A percentile compares a stretch with the other conserved stretches of the same genome.
Evolutionary conservation across 1,140 invertebrate species (phyloP).

Genomic region (Papilio aristodemus): DNA sequence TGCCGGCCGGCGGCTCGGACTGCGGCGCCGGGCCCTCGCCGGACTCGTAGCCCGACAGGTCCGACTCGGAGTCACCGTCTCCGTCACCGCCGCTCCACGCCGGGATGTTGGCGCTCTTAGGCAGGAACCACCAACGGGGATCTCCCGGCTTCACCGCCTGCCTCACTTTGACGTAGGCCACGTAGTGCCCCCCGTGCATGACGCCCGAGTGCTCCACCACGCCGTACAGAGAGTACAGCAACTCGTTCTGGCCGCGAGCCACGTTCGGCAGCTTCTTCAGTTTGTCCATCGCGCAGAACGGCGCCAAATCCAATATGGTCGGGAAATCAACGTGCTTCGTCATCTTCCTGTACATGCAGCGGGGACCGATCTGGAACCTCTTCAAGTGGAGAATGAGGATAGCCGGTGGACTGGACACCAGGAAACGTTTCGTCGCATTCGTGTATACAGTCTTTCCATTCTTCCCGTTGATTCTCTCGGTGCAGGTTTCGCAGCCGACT

Average conservation of each 20-base stretch:
- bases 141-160: constrained; percentile 81
- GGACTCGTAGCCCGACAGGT: constrained; percentile 74
- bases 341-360: constrained; percentile 87
- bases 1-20: constrained; percentile 84
- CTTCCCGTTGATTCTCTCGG: constrained; percentile 84
- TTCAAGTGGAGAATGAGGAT: constrained; percentile 97
- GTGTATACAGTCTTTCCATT: constrained; percentile 90
- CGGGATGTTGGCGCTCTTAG: constrained; percentile 80
- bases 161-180: constrained; percentile 94
- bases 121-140: constrained; percentile 85
- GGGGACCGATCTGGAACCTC: constrained; percentile 86
- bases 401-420: constrained; percentile 94
- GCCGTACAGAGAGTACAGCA: constrained; percentile 95
- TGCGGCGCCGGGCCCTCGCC: constrained; percentile 61
- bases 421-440: constrained; percentile 94
- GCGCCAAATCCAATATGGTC: constrained; percentile 91
- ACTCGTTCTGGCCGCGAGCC: constrained; percentile 83
- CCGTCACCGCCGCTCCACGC: constrained; percentile 67
- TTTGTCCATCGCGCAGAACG: constrained; percentile 91
- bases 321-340: constrained; percentile 94
- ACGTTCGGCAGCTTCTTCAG: constrained; percentile 85
- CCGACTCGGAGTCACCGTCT: constrained; percentile 75
- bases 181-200: constrained; percentile 96
- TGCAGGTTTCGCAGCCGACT: constrained; percentile 95
- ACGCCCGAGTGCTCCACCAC: constrained; percentile 96